A percentile compares a stretch with the other conserved stretches of the same genome.
Conservation (phyloP, 2,797 vertebrate genomes). For the Poeciliopsis infans region DNA sequence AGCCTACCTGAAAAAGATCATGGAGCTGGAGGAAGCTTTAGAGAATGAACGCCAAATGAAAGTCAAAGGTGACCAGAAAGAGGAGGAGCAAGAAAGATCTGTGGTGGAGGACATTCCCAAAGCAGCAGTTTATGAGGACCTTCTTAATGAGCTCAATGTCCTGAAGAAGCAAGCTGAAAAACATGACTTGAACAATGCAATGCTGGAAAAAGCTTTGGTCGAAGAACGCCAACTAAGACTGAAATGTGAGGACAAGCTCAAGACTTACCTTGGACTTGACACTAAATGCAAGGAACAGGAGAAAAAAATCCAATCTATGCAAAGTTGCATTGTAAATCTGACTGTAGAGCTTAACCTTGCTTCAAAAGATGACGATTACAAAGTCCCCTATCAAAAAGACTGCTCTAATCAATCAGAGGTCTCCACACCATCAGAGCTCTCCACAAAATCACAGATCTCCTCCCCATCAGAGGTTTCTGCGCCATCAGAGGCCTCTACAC, state of each 20-base stretch:
- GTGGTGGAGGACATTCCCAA: neutral
- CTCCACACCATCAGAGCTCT: neutral
- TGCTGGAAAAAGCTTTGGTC: neutral
- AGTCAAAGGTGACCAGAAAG: neutral
- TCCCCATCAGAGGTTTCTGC: neutral
- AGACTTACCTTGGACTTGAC: neutral
- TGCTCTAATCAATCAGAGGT: neutral
- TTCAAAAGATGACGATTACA: neutral
- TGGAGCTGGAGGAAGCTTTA: neutral
- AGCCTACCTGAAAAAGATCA: neutral
- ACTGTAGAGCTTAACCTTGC: neutral
- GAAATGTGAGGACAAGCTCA: conserved; percentile 3
- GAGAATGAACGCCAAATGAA: neutral
- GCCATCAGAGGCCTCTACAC: neutral
- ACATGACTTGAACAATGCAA: neutral
- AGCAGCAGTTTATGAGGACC: neutral
- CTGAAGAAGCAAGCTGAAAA: conserved; percentile 2
- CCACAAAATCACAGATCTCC: neutral
- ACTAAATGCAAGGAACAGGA: neutral
- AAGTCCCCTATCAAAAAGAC: neutral
- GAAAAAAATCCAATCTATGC: neutral
- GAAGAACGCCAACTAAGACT: neutral
- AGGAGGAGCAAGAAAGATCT: neutral
- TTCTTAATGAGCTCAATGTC: neutral
- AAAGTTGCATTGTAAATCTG: neutral